Base-by-base conservation (phyloP, 2,888 invertebrate species). In the Sarcophaga rosellei region DNA sequence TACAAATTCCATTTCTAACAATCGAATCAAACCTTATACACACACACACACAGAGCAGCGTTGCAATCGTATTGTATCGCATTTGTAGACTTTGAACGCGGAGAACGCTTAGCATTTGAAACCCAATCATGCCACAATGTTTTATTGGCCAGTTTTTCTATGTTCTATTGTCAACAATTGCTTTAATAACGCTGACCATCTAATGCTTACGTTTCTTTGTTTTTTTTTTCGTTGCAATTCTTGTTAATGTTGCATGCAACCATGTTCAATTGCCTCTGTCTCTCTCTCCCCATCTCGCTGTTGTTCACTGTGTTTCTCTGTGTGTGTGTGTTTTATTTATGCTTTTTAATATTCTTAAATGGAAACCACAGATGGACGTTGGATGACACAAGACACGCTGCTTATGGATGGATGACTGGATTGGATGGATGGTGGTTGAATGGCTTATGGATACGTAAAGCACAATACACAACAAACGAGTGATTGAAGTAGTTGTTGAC, bases 321-420 rank as follows among this genome's bases (percentile, higher is more conserved):
- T 17, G 10, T 61, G 61, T 44, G 4, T 35, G 68, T 75, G 21
- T 74, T n/a, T 57, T 53, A 68, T 78, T 68, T 83, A 74, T 84
- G 63, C 57, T 79, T 66, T 81, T 83, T 78, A 78, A 75, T 75
- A 75, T 80, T 75, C 65, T 84, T 62, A 76, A 85, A 77, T 69
- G 20, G 62, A 77, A 73, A 74, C 69, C 74, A 65, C 77, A 81
- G 74, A 85, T 78, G 78, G 81, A 75, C 53, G 4, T 35, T 35
- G 35, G 35, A 53, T 17, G 53, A 53, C 81, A 74, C 44, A 47
- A 70, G 65, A 66, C 77, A 85, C 69, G 65, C 73, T 62, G 61
- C 44, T 63, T 23, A 61, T 70, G 53, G 5, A 53, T 53, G 53
- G 11, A 15, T 15, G 53, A 53, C 15, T 53, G 53, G 11, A 4